Base-by-base conservation (phyloP, 2,888 invertebrate genomes). In the Tethea ocularis region DNA sequence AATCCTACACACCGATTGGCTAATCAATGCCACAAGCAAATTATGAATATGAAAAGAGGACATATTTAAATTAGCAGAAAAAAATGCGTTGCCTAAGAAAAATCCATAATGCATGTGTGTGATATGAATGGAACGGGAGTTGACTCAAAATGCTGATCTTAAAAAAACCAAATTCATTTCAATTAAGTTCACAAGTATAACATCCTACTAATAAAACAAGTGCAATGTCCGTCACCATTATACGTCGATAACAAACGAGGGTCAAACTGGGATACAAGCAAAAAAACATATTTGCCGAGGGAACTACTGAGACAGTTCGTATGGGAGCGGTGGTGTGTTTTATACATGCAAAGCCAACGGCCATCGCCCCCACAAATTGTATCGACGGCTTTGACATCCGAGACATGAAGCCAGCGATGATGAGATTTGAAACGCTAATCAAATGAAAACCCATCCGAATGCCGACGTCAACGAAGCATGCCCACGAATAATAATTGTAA, bases 261-360 rank as follows among this genome's bases (percentile, higher is more conserved):
- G 85, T 82, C 79, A 82, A 83, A 84, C 77, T 72, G 71, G 64
- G 80, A 78, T 72, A 78, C 69, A 77, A 87, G 76, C 78, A 88
- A 89, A 89, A 86, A 78, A 80, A 79, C 66, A 69, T 67, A 79
- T 75, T 80, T 62, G 79, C 78, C 69, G 74, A 82, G 82, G 84
- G 84, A 80, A 78, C 78, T 84, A 86, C 88, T 83, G 83, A 87
- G 84, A 82, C 80, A 71, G 77, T 83, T 76, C 69, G 78, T 79
- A 83, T 80, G 82, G 70, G 79, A 79, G 74, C 78, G 69, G 70
- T 68, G 66, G 13, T 66, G 68, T 69, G 66, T 11, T 33, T 33
- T 69, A 70, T 75, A 79, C 76, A 84, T 79, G 82, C 77, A 73
- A 75, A 78, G 71, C 60, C 61, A 66, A 69, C 81, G 84, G 84